Base-by-base conservation (phyloP, 2,797 vertebrate species). In the Liparis tanakae region DNA sequence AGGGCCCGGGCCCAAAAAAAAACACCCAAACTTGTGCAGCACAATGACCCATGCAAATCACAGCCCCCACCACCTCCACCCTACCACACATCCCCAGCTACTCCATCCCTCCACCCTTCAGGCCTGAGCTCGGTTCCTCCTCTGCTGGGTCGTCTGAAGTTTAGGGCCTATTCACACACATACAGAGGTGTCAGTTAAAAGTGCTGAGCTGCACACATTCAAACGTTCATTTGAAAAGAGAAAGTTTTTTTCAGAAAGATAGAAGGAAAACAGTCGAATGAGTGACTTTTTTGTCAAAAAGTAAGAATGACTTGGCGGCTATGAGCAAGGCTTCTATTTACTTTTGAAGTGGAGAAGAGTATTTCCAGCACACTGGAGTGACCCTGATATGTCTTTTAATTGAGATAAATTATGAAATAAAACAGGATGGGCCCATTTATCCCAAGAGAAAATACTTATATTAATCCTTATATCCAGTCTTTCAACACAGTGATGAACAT, bases 1-100 rank as follows among this genome's bases (percentile, higher is more conserved):
- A 95, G 94, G 92, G 93, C 93, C 91, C 90, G 83, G 89, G 92
- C 93, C 90, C 90, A 87, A 94, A 93, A 61, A 94, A 93, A 94
- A 94, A 92, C 93, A 95, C 94, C 94, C 94, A 95, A 95, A 95
- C 94, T 95, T 95, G 92, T 90, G 91, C 88, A 90, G 93, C 88
- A 95, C 95, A 95, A 95, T 95, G 88, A 94, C 65, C 85, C 92
- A 95, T 95, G 94, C 94, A 95, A 95, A 95, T 95, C 88, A 93
- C 79, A 85, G 85, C 88, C 88, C 87, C 90, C 88, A 14, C 88
- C 83, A 48, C 84, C 82, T 86, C 90, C 85, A 81, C 86, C 85
- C 87, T 44, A 68, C 65, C 80, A 87, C 88, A 88, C 76, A 84
- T 86, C 83, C 84, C 81, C 88, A 79, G 89, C 84, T 86, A 88